phyloP scores from a whole-genome alignment of 2,797 vertebrate genomes.

The Sparus aurata region DNA sequence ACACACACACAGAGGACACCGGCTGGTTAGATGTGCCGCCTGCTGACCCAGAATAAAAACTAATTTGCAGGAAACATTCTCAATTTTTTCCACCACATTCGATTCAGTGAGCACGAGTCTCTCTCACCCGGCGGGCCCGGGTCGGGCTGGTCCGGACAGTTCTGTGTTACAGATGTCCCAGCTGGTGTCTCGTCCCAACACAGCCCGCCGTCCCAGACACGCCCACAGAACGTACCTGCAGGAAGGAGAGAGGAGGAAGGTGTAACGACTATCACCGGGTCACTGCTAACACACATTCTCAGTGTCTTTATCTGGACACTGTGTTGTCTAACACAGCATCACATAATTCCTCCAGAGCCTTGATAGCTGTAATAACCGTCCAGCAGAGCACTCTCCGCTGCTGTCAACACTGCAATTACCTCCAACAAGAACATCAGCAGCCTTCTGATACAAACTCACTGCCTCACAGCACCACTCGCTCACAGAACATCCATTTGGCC shows the following conservation, averaged over 20 bases:
- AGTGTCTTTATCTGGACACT: background rate
- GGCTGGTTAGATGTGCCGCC: constrained; percentile 1
- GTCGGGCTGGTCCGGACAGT: constrained; percentile 90
- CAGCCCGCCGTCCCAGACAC: constrained; percentile 94
- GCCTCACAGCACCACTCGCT: constrained; percentile 15
- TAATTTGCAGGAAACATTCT: background rate
- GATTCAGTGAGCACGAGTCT: background rate
- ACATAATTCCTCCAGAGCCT: background rate
- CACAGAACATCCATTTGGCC: constrained; percentile 42
- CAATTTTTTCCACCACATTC: constrained; percentile 17
- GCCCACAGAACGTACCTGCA: constrained; percentile 89
- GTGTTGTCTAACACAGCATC: too few species aligned
- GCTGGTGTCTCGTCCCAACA: constrained; percentile 95
- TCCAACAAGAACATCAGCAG: constrained; percentile 13
- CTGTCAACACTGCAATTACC: constrained; percentile 1
- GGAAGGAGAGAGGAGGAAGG: background rate
- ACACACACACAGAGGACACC: background rate
- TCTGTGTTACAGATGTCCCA: constrained; percentile 86
- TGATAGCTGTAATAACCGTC: constrained; percentile 3
- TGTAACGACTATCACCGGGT: background rate
- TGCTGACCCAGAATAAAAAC: constrained; percentile 29
- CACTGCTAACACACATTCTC: background rate
- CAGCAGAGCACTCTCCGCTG: constrained; percentile 1
- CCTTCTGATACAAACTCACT: constrained; percentile 1
- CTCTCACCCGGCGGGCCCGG: constrained; percentile 89